These are phyloP conservation scores for Habroteleia sp. DNA, from an alignment of 2,888 invertebrate genomes.

Conservation along the genomic window DNA sequence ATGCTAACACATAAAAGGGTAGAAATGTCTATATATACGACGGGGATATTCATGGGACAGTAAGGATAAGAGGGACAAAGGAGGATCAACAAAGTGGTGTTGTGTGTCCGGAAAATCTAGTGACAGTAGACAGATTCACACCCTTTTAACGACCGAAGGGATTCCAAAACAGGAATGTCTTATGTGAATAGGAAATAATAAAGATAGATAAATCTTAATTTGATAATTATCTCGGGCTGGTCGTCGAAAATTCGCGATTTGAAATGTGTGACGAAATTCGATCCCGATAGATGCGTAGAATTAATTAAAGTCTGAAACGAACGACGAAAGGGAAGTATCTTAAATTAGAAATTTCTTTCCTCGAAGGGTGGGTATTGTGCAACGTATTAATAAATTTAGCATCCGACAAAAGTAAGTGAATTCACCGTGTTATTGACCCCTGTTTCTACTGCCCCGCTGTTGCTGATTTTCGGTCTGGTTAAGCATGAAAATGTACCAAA, in stretches of 20 bases:
- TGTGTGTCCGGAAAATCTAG: constrained; percentile 62
- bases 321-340: constrained; percentile 7
- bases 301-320: neutral
- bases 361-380: constrained; percentile 30
- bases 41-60: constrained; percentile 52
- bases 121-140: constrained; percentile 49
- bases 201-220: constrained; percentile 17
- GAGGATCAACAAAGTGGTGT: constrained; percentile 58
- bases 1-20: constrained; percentile 43
- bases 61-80: constrained; percentile 60
- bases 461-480: constrained; percentile 60
- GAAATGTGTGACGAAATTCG: neutral
- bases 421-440: constrained; percentile 51
- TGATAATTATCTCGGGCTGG: constrained; percentile 4
- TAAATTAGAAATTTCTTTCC: constrained; percentile 42
- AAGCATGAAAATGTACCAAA: constrained; percentile 64
- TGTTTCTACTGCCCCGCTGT: constrained; percentile 44
- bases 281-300: neutral
- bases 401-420: constrained; percentile 39
- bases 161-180: constrained; percentile 37
- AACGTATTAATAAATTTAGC: constrained; percentile 46
- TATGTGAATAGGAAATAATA: constrained; percentile 23
- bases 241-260: too few relatives aligned
- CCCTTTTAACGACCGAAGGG: constrained; percentile 57
- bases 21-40: constrained; percentile 40